These are phyloP conservation scores for Neostethus bicornis DNA, from an alignment of 2,797 vertebrate genomes.

Conservation along the genomic window DNA sequence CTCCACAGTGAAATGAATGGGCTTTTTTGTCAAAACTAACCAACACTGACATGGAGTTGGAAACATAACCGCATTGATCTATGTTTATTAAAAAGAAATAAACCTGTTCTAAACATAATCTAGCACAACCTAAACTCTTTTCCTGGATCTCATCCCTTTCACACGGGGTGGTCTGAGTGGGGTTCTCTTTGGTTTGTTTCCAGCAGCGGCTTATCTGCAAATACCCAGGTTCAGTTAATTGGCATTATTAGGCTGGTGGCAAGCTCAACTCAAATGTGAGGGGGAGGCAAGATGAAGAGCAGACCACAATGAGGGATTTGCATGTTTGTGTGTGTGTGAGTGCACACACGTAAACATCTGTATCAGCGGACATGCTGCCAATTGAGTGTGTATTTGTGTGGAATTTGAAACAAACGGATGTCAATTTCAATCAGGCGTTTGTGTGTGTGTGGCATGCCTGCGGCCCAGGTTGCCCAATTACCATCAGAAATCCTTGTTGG, in stretches of 20 bases:
- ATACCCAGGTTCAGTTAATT: slow-evolving; percentile 75
- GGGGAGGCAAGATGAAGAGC: slow-evolving; percentile 25
- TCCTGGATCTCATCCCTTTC: slow-evolving; percentile 24
- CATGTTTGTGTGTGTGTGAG: slow-evolving; percentile 11
- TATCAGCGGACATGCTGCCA: slow-evolving; percentile 45
- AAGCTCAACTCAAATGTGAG: slow-evolving; percentile 51
- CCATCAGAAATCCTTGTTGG: slow-evolving; percentile 61
- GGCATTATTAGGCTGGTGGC: slow-evolving; percentile 72
- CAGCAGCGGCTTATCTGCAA: slow-evolving; percentile 66
- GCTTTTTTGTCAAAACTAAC: slow-evolving; percentile 26
- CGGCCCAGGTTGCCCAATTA: slow-evolving; percentile 80
- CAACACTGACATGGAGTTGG: slow-evolving; percentile 27
- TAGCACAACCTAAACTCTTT: slow-evolving; percentile 21
- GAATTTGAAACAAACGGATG: slow-evolving; percentile 77
- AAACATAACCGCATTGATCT: neutral
- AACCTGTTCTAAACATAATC: slow-evolving; percentile 10
- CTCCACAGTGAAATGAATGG: slow-evolving; percentile 43
- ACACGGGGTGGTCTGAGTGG: slow-evolving; percentile 48
- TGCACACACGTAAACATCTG: slow-evolving; percentile 32
- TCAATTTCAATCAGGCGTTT: slow-evolving; percentile 75
- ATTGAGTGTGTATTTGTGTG: slow-evolving; percentile 36
- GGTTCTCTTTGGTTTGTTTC: slow-evolving; percentile 54
- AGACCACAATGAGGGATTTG: slow-evolving; percentile 22
- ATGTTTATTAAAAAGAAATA: no score
- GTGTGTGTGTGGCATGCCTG: slow-evolving; percentile 53